phyloP scores from a whole-genome alignment of 2,888 invertebrate genomes.

The Julus scanicus region DNA sequence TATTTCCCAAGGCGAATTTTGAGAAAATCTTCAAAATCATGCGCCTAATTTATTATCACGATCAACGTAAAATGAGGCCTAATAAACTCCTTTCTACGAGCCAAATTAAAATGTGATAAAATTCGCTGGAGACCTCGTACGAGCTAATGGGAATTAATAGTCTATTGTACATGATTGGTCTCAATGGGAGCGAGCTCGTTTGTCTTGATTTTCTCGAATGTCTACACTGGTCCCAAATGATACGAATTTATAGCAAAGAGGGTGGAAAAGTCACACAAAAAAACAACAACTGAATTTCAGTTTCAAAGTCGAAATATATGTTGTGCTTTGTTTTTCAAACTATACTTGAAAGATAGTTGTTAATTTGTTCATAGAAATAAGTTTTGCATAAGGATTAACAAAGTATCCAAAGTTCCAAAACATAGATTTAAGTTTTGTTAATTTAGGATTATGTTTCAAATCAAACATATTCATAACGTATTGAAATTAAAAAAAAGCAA shows the following conservation, averaged over 20 bases:
- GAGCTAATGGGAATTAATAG: constrained; percentile 53
- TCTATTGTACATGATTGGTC: constrained; percentile 51
- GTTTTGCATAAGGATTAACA: not conserved
- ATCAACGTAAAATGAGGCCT: constrained; percentile 43
- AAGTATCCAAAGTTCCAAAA: too few species aligned
- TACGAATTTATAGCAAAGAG: constrained; percentile 36
- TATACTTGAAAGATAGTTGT: not conserved
- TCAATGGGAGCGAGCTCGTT: constrained; percentile 50
- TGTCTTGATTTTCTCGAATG: constrained; percentile 52
- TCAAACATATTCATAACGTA: too few species aligned
- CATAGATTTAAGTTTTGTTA: too few species aligned
- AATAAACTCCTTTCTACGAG: constrained; percentile 48
- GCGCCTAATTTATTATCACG: not conserved
- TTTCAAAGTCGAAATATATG: not conserved
- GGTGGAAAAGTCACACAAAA: not conserved
- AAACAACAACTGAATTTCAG: not conserved
- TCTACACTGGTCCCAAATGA: constrained; percentile 27
- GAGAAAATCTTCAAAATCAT: constrained; percentile 40
- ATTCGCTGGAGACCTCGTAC: constrained; percentile 37
- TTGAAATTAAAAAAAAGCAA: too few species aligned
- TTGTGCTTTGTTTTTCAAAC: not conserved
- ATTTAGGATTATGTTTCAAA: too few species aligned
- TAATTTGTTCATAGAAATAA: not conserved
- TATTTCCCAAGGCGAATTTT: constrained; percentile 34
- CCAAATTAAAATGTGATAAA: constrained; percentile 49